Conservation (phyloP, 2,113 vertebrate genomes). For the Protobothrops mucrosquamatus region DNA sequence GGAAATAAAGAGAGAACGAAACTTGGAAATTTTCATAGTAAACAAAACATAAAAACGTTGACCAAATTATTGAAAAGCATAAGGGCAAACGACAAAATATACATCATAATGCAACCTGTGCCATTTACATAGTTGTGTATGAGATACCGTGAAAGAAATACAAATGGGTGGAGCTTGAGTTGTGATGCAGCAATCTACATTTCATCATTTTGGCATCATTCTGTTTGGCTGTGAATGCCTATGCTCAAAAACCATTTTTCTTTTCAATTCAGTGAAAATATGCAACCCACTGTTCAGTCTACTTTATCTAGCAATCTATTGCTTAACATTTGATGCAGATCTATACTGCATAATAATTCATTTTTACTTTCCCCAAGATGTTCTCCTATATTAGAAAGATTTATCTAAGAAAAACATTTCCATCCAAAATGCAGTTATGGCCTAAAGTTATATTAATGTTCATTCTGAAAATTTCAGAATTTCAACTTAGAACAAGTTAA, state of each 20-base stretch:
- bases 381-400: neutral
- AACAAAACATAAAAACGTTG: neutral
- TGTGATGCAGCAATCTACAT: no score
- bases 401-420: neutral
- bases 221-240: neutral
- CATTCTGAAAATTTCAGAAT: neutral
- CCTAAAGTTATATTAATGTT: neutral
- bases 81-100: neutral
- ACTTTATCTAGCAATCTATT: neutral
- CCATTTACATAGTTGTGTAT: neutral
- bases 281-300: neutral
- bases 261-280: neutral
- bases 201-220: neutral
- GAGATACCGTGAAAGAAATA: neutral
- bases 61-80: neutral
- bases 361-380: neutral
- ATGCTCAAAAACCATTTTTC: neutral
- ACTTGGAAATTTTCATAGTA: no score
- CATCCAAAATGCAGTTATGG: neutral
- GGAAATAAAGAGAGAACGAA: no score
- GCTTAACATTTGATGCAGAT: neutral
- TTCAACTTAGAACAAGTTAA: neutral
- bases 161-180: neutral
- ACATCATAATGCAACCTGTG: neutral
- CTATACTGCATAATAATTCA: neutral